Percentiles rank a stretch among this genome's conserved stretches.
phyloP scores from a whole-genome alignment of 2,888 invertebrate species.

The Acanthosepion esculentum region DNA sequence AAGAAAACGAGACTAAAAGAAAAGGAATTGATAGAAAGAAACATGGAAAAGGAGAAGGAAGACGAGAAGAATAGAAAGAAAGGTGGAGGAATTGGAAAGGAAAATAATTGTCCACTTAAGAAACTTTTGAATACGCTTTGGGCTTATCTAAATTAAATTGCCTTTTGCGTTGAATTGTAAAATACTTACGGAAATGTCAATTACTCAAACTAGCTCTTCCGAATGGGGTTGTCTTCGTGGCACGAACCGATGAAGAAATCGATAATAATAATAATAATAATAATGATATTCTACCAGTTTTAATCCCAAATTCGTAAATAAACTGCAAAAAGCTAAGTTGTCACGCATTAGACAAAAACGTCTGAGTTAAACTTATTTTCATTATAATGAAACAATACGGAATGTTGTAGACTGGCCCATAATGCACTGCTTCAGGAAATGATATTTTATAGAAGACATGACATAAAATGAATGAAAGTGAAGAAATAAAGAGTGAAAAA shows the following conservation, averaged over 20 bases:
- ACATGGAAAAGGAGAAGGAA: not conserved
- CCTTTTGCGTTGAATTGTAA: not conserved
- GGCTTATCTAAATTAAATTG: constrained; percentile 22
- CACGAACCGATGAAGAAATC: not conserved
- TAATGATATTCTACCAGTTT: too few species aligned
- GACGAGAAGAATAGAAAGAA: not conserved
- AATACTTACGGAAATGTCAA: constrained; percentile 17
- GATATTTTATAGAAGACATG: not conserved
- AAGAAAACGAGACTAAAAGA: not conserved
- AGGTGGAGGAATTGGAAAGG: not conserved
- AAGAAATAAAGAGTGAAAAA: not conserved
- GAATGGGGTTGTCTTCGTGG: not conserved
- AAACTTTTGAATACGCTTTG: not conserved
- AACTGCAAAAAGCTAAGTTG: not conserved
- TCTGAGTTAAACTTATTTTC: not conserved
- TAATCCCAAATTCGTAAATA: not conserved
- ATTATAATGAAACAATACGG: not conserved
- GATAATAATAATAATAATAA: not conserved
- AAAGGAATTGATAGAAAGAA: not conserved
- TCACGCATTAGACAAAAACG: not conserved
- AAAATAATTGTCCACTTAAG: not conserved
- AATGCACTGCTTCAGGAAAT: not conserved
- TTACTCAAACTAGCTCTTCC: not conserved
- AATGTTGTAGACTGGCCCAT: not conserved
- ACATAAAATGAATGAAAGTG: not conserved